Conservation (phyloP, 2,888 invertebrate species). For the Campoletis raptor region DNA sequence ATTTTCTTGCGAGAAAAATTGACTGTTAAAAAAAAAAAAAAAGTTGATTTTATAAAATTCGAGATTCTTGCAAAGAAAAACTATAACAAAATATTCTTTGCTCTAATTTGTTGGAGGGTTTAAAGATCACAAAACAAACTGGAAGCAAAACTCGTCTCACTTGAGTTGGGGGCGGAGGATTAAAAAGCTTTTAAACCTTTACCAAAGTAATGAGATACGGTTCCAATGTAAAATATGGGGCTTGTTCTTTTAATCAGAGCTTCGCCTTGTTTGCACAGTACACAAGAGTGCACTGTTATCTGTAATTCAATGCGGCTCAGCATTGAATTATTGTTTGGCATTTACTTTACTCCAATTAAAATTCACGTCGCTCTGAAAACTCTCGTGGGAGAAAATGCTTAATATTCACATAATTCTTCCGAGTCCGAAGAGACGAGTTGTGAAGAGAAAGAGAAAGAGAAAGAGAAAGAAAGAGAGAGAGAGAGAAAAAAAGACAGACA, state of each 20-base stretch:
- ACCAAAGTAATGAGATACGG: conserved; percentile 25
- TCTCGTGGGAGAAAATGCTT: conserved; percentile 27
- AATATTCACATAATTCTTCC: conserved; percentile 41
- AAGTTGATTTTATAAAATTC: not conserved
- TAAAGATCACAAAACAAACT: conserved; percentile 1
- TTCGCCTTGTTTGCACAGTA: conserved; percentile 30
- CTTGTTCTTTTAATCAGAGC: conserved; percentile 14
- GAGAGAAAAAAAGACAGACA: conserved; percentile 16
- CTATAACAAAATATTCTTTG: not conserved
- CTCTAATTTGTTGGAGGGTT: not conserved
- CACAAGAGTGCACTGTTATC: conserved; percentile 33
- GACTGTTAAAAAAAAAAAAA: not conserved
- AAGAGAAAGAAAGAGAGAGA: conserved; percentile 7
- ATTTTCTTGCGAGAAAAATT: not conserved
- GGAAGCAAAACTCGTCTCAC: not conserved
- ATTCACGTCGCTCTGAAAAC: conserved; percentile 21
- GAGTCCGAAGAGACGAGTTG: conserved; percentile 20
- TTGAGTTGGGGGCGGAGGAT: conserved; percentile 10
- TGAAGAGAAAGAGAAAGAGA: not conserved
- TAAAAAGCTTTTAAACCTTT: conserved; percentile 21
- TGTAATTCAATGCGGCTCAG: conserved; percentile 28
- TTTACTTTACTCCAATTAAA: conserved; percentile 61
- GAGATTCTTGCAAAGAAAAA: not conserved
- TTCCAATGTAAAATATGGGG: conserved; percentile 10
- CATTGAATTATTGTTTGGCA: conserved; percentile 55